Evolutionary conservation across 64 coral and sea anemone genomes (phyloP).

Genomic region (Pocillopora verrucosa): DNA sequence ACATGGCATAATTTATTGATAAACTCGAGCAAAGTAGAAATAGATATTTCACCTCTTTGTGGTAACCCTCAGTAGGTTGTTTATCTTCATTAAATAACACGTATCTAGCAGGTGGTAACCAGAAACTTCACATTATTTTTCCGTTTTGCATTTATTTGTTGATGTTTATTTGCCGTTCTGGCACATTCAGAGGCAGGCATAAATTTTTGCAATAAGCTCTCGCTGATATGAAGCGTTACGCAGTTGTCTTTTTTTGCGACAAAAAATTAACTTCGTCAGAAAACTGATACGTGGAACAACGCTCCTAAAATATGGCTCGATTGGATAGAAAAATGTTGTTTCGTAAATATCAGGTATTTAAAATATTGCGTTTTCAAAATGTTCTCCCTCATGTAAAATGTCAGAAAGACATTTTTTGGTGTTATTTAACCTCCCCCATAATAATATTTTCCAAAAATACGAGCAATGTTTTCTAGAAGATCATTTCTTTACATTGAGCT

Average conservation of each 20-base stretch:
- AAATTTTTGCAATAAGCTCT: neutral
- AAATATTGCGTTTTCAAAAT: neutral
- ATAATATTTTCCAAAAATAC: neutral
- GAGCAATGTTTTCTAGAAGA: neutral
- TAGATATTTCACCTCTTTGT: neutral
- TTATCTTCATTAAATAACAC: neutral
- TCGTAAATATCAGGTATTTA: conserved; percentile 4
- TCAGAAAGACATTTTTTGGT: neutral
- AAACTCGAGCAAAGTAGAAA: neutral
- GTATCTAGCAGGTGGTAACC: neutral
- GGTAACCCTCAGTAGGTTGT: neutral
- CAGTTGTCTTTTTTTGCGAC: neutral
- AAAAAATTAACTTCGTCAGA: neutral
- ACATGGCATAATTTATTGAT: neutral
- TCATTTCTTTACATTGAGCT: neutral
- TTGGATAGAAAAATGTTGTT: neutral
- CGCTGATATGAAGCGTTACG: neutral
- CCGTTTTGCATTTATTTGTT: neutral
- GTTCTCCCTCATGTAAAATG: neutral
- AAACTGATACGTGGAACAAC: neutral
- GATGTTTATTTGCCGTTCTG: neutral
- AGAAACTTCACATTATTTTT: neutral
- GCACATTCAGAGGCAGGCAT: neutral
- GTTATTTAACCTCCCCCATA: neutral
- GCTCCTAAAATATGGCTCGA: neutral